Evolutionary conservation across 2,797 vertebrate genomes (phyloP).

Genomic region (Apodemus agrarius): DNA sequence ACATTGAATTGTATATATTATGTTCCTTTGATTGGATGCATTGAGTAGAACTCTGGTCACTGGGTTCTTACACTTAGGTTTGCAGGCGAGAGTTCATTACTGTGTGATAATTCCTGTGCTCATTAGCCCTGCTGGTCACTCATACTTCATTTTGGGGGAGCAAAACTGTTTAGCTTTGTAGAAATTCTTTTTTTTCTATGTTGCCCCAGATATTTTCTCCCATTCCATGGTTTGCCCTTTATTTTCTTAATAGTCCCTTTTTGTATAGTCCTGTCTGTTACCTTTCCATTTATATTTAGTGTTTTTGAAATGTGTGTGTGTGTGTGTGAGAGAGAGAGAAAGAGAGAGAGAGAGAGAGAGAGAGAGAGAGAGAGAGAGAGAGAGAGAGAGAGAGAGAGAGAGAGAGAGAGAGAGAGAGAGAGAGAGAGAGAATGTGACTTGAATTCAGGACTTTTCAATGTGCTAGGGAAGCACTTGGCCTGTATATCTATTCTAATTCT

Average conservation of each 20-base stretch:
- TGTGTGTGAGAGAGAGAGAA: no score
- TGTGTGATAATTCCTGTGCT: neutral
- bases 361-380: no score
- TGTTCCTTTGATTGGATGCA: neutral
- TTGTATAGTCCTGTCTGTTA: neutral
- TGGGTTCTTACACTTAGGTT: neutral
- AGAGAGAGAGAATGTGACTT: neutral
- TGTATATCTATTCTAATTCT: neutral
- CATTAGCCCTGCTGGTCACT: neutral
- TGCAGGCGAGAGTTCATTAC: neutral
- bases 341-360: no score
- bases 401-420: no score
- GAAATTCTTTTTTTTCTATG: neutral
- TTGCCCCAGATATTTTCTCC: neutral
- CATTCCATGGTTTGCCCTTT: neutral
- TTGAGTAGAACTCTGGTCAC: neutral
- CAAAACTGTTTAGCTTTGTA: neutral
- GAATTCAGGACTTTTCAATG: neutral
- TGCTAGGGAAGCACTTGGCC: neutral
- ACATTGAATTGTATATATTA: neutral
- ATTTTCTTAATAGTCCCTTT: neutral
- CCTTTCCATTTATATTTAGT: neutral
- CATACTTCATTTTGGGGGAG: neutral
- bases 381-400: no score
- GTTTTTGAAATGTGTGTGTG: neutral